A percentile compares a stretch with the other conserved stretches of the same genome.
phyloP scores from a whole-genome alignment of 2,888 invertebrate genomes.

The Philereme transversata region DNA sequence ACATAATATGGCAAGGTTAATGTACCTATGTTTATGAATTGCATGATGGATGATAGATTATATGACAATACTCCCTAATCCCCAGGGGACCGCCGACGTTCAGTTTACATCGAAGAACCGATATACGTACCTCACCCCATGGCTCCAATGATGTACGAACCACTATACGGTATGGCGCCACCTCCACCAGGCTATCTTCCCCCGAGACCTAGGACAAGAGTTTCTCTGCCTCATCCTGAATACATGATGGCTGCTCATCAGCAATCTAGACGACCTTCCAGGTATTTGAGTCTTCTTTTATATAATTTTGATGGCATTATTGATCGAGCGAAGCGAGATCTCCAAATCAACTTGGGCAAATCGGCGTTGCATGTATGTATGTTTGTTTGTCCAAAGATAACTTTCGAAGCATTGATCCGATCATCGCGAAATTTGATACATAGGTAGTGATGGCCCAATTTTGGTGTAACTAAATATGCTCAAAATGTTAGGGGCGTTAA shows the following conservation, averaged over 20 bases:
- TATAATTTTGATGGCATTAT: too few species aligned
- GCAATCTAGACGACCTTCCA: conserved; percentile 69
- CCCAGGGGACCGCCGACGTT: conserved; percentile 68
- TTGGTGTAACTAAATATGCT: too few species aligned
- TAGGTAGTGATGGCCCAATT: too few species aligned
- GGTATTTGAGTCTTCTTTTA: conserved; percentile 48
- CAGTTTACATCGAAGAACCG: conserved; percentile 72
- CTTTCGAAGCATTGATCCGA: too few species aligned
- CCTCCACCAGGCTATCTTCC: conserved; percentile 64
- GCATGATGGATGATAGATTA: not conserved
- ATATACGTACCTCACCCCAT: conserved; percentile 68
- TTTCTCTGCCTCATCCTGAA: conserved; percentile 67
- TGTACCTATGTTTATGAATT: not conserved
- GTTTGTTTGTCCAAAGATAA: too few species aligned
- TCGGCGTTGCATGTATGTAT: too few species aligned
- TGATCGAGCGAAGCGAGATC: too few species aligned
- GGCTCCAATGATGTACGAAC: conserved; percentile 71
- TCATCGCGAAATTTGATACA: too few species aligned
- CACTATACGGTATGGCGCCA: conserved; percentile 62
- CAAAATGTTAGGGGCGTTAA: too few species aligned
- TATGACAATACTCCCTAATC: not conserved
- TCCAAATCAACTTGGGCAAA: too few species aligned
- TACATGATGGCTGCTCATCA: conserved; percentile 64
- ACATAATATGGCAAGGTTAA: not conserved
- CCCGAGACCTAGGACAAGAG: conserved; percentile 62